Conservation (phyloP, 2,113 vertebrate species). For the Merops nubicus region DNA sequence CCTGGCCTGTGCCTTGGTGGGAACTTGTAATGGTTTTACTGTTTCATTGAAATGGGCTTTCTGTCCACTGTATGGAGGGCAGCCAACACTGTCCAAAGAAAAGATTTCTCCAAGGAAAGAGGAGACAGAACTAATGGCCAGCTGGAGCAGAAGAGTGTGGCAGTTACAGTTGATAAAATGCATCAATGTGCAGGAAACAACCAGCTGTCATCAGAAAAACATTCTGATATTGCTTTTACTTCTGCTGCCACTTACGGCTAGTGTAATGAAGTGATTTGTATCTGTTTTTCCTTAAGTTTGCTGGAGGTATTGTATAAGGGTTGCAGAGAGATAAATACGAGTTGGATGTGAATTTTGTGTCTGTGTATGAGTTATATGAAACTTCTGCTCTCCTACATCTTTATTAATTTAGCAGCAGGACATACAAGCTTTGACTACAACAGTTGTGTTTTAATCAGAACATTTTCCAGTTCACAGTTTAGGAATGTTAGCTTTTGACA, state of each 20-base stretch:
- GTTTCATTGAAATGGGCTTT: background rate
- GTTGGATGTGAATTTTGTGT: background rate
- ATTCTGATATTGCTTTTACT: background rate
- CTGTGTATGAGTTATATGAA: background rate
- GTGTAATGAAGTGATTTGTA: background rate
- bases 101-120: background rate
- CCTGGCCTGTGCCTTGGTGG: background rate
- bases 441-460: background rate
- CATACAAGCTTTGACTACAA: background rate
- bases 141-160: background rate
- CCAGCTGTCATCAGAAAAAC: background rate
- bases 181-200: background rate
- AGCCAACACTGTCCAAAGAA: accelerated
- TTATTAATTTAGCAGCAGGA: background rate
- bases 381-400: background rate
- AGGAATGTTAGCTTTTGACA: background rate
- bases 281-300: background rate
- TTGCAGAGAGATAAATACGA: background rate
- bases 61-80: background rate
- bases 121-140: background rate
- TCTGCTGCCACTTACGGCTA: background rate
- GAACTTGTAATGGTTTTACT: background rate
- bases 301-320: background rate
- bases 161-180: background rate
- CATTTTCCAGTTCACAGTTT: background rate